These are phyloP conservation scores for Thunnus albacares DNA, from an alignment of 2,797 vertebrate species.

Conservation along the genomic window DNA sequence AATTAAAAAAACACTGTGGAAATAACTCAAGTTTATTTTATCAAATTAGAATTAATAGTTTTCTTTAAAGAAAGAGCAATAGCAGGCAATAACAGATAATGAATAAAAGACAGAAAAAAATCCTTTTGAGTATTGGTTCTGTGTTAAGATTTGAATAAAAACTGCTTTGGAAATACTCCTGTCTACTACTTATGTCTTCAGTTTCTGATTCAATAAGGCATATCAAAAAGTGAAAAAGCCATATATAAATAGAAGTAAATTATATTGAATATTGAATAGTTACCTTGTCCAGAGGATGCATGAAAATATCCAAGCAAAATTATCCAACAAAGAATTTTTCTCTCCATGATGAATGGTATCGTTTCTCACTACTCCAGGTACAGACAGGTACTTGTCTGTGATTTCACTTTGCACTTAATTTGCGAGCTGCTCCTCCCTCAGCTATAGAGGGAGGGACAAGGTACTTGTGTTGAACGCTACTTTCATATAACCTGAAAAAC, in stretches of 20 bases:
- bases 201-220: background rate
- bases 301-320: conserved; percentile 64
- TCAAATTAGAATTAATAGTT: background rate
- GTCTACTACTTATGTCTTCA: background rate
- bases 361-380: background rate
- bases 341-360: conserved; percentile 48
- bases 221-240: background rate
- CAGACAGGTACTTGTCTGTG: background rate
- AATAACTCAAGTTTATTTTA: background rate
- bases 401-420: background rate
- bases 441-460: conserved; percentile 7
- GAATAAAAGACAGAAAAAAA: background rate
- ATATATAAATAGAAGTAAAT: background rate
- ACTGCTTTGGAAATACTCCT: background rate
- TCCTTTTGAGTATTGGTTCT: background rate
- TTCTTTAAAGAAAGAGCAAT: background rate
- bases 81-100: too few relatives aligned
- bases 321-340: conserved; percentile 46
- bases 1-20: too few relatives aligned
- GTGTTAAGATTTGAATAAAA: background rate
- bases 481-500: conserved; percentile 49
- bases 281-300: conserved; percentile 46
- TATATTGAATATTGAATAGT: conserved; percentile 15
- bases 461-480: fast-evolving
- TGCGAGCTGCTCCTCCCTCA: conserved; percentile 38